Conservation (phyloP, 2,797 vertebrate species). For the Tenualosa ilisha region DNA sequence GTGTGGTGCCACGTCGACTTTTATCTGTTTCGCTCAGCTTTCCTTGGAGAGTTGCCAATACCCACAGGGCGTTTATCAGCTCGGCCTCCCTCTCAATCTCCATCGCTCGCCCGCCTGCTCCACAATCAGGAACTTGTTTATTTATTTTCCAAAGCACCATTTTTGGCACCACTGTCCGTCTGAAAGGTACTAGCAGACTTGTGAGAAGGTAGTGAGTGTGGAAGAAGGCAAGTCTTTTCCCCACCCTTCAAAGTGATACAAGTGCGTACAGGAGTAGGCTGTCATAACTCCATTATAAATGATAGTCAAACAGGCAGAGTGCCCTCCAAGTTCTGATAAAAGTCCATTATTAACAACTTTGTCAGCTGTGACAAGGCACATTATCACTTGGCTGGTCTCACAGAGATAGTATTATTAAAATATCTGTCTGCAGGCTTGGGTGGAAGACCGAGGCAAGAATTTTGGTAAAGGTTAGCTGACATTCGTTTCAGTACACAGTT, state of each 20-base stretch:
- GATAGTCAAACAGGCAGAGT: conserved; percentile 4
- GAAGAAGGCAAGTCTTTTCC: neutral
- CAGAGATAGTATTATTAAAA: conserved; percentile 21
- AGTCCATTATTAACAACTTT: conserved; percentile 23
- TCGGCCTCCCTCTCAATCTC: conserved; percentile 21
- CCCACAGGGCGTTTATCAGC: conserved; percentile 36
- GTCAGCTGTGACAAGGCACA: neutral
- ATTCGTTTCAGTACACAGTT: neutral
- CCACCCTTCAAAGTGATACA: conserved; percentile 8
- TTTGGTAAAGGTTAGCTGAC: neutral
- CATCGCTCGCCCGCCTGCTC: conserved; percentile 4
- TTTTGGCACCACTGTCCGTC: conserved; percentile 32
- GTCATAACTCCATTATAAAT: conserved; percentile 25
- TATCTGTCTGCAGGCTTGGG: neutral
- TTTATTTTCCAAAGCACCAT: conserved; percentile 39
- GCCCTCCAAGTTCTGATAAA: conserved; percentile 17
- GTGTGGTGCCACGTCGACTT: conserved; percentile 37
- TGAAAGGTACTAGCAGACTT: conserved; percentile 35
- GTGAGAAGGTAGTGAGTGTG: neutral
- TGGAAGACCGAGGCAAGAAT: neutral
- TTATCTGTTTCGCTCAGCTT: conserved; percentile 39
- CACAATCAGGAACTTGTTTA: conserved; percentile 42
- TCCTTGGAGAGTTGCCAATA: conserved; percentile 42
- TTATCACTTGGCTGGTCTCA: conserved; percentile 12
- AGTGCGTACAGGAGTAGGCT: neutral